Conservation (phyloP, 2,797 vertebrate species). For the Coluber constrictor region DNA sequence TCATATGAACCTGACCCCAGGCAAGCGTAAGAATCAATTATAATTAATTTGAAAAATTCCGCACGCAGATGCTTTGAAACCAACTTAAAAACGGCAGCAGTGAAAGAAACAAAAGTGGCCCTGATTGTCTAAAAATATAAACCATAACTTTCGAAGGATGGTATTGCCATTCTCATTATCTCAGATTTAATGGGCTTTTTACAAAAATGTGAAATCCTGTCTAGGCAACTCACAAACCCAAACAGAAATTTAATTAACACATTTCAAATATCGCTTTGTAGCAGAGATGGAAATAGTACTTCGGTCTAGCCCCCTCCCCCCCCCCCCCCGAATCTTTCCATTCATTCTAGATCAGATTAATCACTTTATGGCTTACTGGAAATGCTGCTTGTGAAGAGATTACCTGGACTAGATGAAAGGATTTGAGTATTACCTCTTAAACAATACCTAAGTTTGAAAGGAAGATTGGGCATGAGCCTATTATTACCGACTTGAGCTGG, state of each 20-base stretch:
- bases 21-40: not conserved
- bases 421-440: not conserved
- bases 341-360: not conserved
- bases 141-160: not conserved
- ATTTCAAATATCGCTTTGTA: not conserved
- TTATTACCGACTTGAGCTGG: not conserved
- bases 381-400: not conserved
- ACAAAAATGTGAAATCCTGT: not conserved
- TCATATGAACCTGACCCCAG: not conserved
- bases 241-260: not conserved
- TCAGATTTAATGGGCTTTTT: not conserved
- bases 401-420: not conserved
- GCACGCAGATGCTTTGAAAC: not conserved
- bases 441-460: not conserved
- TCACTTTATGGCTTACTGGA: not conserved
- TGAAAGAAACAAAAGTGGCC: not conserved
- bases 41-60: not conserved
- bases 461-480: slow-evolving; percentile 20
- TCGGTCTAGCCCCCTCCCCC: not conserved
- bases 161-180: not conserved
- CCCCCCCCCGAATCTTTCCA: no score
- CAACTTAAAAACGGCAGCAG: not conserved
- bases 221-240: not conserved
- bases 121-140: not conserved
- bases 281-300: not conserved